Evolutionary conservation across 2,113 vertebrate species (phyloP), one percentile per base, ranked within the genome.

Genomic region (Thinocorus orbignyianus): DNA sequence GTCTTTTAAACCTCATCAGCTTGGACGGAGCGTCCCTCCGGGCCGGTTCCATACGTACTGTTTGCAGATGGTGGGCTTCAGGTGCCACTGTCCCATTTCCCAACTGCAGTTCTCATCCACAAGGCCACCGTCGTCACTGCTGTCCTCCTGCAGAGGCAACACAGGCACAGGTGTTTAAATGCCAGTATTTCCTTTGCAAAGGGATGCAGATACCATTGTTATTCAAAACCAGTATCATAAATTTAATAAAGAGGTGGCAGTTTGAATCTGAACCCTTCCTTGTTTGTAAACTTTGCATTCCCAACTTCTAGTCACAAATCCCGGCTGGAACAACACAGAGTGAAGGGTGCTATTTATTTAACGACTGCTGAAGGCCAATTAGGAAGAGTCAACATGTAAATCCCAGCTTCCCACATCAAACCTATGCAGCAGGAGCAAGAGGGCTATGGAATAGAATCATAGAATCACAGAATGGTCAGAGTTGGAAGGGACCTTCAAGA

Each of bases 71-170:
- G 95, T 98, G 13, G 97, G 98, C 86, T 98, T 99, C 83, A 98
- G 97, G 73, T 98, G 95, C 98, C 98, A 98, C 6, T 97, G 98
- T 11, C 98, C 98, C 92, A 98, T 92, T 92, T 99, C 99, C 30
- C 98, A 98, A 91, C n/a, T 95, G 61, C 96, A 97, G 17, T 96
- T 86, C 57, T 99, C 99, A 51, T 99, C 99, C 5, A 97, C 96
- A 92, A 99, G 98, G 58, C 98, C 97, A 37, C 99, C 99, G 48
- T 99, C 99, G 65, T 99, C 99, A 49, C 99, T 99, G 97, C 98
- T 99, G 96, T 99, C 99, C 28, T 99, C 99, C 99, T 99, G 82
- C 71, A 98, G 73, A 97, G 88, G 88, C 68, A 96, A 70, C 54
- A 61, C 3, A 6, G 64, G 86, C 62, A 79, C 6, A 88, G 22